Base-by-base conservation (phyloP, 1,140 invertebrate genomes). In the Eumeta japonica region DNA sequence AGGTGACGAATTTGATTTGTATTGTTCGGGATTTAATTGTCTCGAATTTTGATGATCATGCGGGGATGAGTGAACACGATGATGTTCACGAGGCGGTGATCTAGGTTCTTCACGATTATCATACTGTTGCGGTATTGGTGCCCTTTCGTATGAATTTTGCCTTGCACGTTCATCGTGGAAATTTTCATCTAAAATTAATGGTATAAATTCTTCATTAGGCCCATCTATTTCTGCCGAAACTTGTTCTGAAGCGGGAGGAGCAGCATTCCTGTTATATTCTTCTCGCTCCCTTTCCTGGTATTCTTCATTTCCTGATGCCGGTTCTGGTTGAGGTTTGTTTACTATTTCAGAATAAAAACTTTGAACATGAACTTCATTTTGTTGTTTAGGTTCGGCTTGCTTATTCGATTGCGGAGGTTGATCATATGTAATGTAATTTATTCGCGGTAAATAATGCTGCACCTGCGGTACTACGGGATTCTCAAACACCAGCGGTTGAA, bases 381-480 rank as follows among this genome's bases (percentile, higher is more conserved):
- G 38, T 16, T 46, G 29, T 3, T 34, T 36, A 12, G 53, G 45
- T 19, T 49, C 54, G 24, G 55, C 53, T 29, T 59, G 49, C 41
- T 59, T 61, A 38, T 62, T 61, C 47, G n/a, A n/a, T n/a, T n/a
- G n/a, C n/a, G n/a, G n/a, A n/a, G n/a, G n/a, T n/a, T n/a, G n/a
- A n/a, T n/a, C n/a, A n/a, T n/a, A n/a, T n/a, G n/a, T n/a, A n/a
- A n/a, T n/a, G n/a, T n/a, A n/a, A 47, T 55, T 55, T 19, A 73
- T 63, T 52, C 53, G 58, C 4, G 68, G 68, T 24, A 73, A 55
- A 41, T 58, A 73, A 38, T 73, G 68, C 48, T 71, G 66, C 20
- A 71, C 59, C 57, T 73, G 68, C 7, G 68, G 64, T 10, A 71
- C 66, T 11, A 73, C 39, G n/a, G 68, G 68, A 51, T 73, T 71